A percentile compares a stretch with the other conserved stretches of the same genome.
These are phyloP conservation scores for Diploptera punctata DNA, from an alignment of 2,888 invertebrate species.

Conservation along the genomic window DNA sequence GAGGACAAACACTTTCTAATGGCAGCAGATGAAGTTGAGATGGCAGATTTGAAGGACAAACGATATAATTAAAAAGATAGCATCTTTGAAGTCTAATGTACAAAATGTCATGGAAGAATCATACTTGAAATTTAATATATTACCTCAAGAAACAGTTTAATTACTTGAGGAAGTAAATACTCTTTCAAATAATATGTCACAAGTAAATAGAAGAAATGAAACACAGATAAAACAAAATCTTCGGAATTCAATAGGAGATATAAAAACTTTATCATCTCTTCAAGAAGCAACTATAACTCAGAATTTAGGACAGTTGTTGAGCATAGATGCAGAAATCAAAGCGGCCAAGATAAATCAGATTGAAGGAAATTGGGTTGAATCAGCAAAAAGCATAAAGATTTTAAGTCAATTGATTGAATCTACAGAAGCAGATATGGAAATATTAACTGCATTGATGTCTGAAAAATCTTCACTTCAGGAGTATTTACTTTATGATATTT, in stretches of 20 bases:
- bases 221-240: constrained; percentile 64
- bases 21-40: constrained; percentile 57
- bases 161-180: background rate
- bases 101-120: constrained; percentile 64
- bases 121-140: constrained; percentile 65
- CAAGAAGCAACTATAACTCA: constrained; percentile 64
- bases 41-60: constrained; percentile 65
- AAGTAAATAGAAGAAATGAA: constrained; percentile 1
- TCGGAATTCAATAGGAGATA: constrained; percentile 64
- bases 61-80: constrained; percentile 64
- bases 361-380: constrained; percentile 53
- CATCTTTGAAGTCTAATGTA: constrained; percentile 65
- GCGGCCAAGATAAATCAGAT: constrained; percentile 51
- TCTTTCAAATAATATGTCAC: constrained; percentile 1
- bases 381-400: constrained; percentile 54
- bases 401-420: constrained; percentile 7
- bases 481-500: constrained; percentile 58
- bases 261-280: constrained; percentile 64
- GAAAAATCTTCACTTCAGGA: constrained; percentile 58
- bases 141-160: constrained; percentile 52
- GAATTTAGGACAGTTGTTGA: constrained; percentile 54
- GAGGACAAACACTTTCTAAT: too few species aligned
- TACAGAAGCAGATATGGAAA: constrained; percentile 53
- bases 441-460: constrained; percentile 59
- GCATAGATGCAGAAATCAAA: constrained; percentile 54